Base-by-base conservation (phyloP, 2,113 vertebrate genomes). In the Pomatostomus ruficeps region DNA sequence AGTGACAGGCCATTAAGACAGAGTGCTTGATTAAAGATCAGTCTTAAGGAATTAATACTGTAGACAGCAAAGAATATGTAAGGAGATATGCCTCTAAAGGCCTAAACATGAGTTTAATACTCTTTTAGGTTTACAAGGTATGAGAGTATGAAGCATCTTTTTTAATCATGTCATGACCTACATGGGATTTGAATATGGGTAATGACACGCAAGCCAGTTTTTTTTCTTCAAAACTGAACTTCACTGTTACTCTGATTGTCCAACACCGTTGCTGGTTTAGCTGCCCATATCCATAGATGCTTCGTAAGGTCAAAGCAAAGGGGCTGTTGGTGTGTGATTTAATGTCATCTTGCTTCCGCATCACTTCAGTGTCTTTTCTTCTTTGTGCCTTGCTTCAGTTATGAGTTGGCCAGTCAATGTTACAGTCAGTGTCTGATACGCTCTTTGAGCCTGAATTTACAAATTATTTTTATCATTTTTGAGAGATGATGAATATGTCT, bases 271-370 rank as follows among this genome's bases (percentile, higher is more conserved):
- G 83, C 67, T 77, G 45, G 84, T 94, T 89, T 70, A 76, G 48
- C 62, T 96, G 74, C n/a, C 57, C 7, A 4, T 86, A 57, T 36
- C 74, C 12, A 77, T 68, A 8, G 40, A 55, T 90, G 52, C 77
- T 93, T 95, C 68, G 85, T 96, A 42, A 81, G 35, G 36, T 74
- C 58, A 88, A 78, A 95, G 80, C 72, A 91, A 80, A 93, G 76
- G 65, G 65, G 81, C 77, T 7, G 29, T 42, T 79, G 54, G 17
- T 79, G 79, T 82, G 79, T 85, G 42, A 80, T 88, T 49, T 58
- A 33, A 35, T 0, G 0, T 90, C 21, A 20, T 38, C 46, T 85
- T 59, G 85, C 81, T 87, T 89, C 78, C 1, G 6, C 7, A 11
- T 59, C 43, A 12, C 55, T 68, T 43, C 68, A 46, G 42, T 91